A percentile compares a stretch with the other conserved stretches of the same genome.
Evolutionary conservation across 2,113 vertebrate genomes (phyloP).

Genomic region (Sigmodon hispidus): DNA sequence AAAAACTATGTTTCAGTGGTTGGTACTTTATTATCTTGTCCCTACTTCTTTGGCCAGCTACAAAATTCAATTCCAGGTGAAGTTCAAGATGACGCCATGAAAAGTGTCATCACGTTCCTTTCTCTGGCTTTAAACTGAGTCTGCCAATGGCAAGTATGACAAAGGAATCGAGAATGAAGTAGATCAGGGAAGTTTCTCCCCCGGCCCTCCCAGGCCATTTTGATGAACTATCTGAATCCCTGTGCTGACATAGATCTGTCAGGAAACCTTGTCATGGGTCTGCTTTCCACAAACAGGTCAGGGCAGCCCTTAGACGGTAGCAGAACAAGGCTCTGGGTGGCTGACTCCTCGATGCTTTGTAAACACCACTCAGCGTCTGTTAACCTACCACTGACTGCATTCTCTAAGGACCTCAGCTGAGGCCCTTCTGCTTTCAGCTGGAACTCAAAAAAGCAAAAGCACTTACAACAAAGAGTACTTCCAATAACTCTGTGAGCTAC

Average conservation of each 20-base stretch:
- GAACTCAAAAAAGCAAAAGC: neutral
- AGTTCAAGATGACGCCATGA: neutral
- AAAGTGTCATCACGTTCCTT: neutral
- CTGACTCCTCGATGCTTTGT: neutral
- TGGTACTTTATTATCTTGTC: neutral
- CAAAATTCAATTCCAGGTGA: constrained; percentile 5
- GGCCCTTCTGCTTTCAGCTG: neutral
- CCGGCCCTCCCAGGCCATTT: neutral
- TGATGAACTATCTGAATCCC: neutral
- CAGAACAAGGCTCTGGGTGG: neutral
- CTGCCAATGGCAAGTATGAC: neutral
- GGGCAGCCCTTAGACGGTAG: neutral
- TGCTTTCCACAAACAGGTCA: neutral
- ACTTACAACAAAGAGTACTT: neutral
- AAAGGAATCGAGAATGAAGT: neutral
- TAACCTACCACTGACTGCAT: neutral
- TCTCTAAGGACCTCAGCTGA: neutral
- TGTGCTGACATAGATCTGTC: neutral
- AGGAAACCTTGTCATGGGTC: neutral
- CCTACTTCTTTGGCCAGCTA: neutral
- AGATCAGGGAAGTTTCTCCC: neutral
- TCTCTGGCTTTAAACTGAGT: neutral
- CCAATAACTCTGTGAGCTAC: neutral
- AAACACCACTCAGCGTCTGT: neutral
- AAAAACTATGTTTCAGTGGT: neutral